Conservation (phyloP, 2,797 vertebrate genomes). For the Cichlasoma orientale region DNA sequence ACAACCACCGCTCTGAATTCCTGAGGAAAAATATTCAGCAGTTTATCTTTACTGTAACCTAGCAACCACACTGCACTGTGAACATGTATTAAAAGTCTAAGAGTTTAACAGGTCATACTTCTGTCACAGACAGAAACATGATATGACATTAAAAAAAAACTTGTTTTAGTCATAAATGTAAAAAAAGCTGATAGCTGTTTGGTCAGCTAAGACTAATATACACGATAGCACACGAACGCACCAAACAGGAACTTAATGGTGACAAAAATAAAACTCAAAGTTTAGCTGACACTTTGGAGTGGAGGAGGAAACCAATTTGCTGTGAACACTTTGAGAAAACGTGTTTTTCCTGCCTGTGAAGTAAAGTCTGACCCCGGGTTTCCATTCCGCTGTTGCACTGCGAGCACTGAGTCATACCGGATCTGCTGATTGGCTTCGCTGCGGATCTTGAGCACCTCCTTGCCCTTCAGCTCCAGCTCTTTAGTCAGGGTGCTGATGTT, state of each 20-base stretch:
- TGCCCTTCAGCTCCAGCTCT: slow-evolving; percentile 96
- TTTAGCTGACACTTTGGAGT: not conserved
- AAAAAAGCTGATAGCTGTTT: too few relatives aligned
- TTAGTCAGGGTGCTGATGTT: slow-evolving; percentile 94
- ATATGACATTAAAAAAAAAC: not conserved
- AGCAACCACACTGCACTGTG: not conserved
- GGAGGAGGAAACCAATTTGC: not conserved
- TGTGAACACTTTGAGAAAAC: not conserved
- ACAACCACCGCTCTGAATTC: not conserved
- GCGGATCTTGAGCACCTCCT: slow-evolving; percentile 96
- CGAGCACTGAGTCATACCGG: slow-evolving; percentile 77
- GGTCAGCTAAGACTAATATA: too few relatives aligned
- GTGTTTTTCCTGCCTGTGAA: not conserved
- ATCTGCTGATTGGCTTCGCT: slow-evolving; percentile 98
- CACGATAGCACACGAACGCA: too few relatives aligned
- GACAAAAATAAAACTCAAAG: not conserved
- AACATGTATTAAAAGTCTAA: not conserved
- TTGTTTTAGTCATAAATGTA: not conserved
- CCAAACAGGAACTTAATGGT: not conserved
- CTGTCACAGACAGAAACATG: not conserved
- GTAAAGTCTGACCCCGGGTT: not conserved
- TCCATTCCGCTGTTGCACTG: not conserved
- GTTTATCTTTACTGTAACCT: not conserved
- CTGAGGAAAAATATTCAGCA: not conserved
- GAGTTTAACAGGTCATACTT: not conserved